Evolutionary conservation across 1,140 invertebrate species (phyloP), one percentile per base, ranked within the genome.

Genomic region (Hylaeus volcanicus): DNA sequence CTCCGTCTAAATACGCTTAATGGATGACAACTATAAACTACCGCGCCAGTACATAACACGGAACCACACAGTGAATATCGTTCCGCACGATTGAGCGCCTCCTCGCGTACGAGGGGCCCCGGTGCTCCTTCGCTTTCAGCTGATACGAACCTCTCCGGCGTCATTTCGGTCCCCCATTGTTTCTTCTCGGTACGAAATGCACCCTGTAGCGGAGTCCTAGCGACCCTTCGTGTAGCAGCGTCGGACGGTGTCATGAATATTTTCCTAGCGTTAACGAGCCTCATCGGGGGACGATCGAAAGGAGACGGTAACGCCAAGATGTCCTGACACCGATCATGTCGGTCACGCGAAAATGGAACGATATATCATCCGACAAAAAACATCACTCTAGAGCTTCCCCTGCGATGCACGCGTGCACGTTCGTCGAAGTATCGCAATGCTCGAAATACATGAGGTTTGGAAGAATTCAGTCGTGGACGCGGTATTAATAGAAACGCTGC

Each of bases 11-110:
- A 89, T 83, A 74, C 83, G 66, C 85, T 89, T 88, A 89, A 89
- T 85, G 76, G 88, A 88, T 88, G 88, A 89, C 87, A 88, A 87
- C 87, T 89, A 89, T 89, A 89, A 89, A 89, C 86, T 89, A 86
- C 83, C 82, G 79, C 75, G 71, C 60, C 78, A 87, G 82, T 83
- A 78, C 85, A 85, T 89, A 89, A 88, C 86, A 86, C 72, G 79
- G 85, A 87, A 88, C 83, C 85, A 79, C 74, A 82, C 77, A 73
- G 81, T 71, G 86, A 82, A 86, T 86, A 86, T 88, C 89, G 89
- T 90, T 88, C 87, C 89, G 84, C 88, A 83, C 89, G 88, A 89
- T 89, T 88, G 86, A 89, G 45, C 79, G 55, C 60, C 12, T 64
- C 41, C 80, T 76, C 66, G 45, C 63, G 53, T 61, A 45, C 60